These are phyloP conservation scores for Lethrus apterus DNA, from an alignment of 1,140 invertebrate species.

Conservation along the genomic window DNA sequence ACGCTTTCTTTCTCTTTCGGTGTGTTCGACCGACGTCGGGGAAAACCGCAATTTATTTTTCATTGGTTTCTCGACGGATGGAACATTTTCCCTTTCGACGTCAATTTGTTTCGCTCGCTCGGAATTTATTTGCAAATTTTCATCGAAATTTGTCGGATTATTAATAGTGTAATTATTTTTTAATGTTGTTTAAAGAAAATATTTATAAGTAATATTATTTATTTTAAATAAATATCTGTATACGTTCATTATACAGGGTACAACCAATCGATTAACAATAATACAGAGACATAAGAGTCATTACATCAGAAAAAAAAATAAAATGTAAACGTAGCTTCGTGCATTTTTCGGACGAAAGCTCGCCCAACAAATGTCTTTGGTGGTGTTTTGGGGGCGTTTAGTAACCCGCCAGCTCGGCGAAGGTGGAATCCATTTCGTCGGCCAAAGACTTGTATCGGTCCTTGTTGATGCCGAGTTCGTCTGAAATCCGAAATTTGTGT, in stretches of 20 bases:
- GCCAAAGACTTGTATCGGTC: conserved; percentile 95
- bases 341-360: too few relatives aligned
- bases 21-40: too few relatives aligned
- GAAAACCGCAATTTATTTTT: not conserved
- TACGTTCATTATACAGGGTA: conserved; percentile 5
- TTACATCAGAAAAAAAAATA: conserved; percentile 4
- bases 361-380: too few relatives aligned
- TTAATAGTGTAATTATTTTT: not conserved
- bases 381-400: conserved; percentile 41
- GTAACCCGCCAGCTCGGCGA: conserved; percentile 89
- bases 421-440: conserved; percentile 96
- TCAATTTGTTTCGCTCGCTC: not conserved
- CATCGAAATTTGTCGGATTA: too few relatives aligned
- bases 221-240: conserved; percentile 12
- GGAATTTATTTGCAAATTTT: too few relatives aligned
- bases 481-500: too few relatives aligned
- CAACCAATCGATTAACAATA: conserved; percentile 8
- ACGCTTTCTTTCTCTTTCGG: too few relatives aligned
- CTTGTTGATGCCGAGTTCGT: conserved; percentile 98
- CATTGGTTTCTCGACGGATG: not conserved
- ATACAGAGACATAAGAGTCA: conserved; percentile 12
- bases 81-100: not conserved
- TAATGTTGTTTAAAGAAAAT: not conserved
- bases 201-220: not conserved
- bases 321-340: not conserved